Evolutionary conservation across 2,888 invertebrate genomes (phyloP).

Genomic region (Melipona beecheii): DNA sequence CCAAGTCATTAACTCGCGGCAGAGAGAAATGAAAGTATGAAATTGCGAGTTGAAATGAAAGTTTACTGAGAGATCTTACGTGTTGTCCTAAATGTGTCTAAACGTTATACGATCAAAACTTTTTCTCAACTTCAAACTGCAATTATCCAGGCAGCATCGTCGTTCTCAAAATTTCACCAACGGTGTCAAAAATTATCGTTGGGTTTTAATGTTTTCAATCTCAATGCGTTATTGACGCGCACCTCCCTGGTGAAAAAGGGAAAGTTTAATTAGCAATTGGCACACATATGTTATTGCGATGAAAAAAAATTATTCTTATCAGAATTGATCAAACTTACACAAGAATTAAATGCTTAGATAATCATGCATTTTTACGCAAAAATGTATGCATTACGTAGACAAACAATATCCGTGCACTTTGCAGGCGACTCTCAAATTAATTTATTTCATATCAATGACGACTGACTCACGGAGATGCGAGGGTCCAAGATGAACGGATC

Average conservation of each 20-base stretch:
- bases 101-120: not conserved
- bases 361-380: not conserved
- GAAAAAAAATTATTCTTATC: not conserved
- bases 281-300: not conserved
- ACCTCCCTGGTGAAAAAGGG: not conserved
- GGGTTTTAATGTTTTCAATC: no score
- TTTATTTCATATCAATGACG: slow-evolving; percentile 30
- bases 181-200: not conserved
- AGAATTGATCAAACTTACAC: not conserved
- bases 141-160: not conserved
- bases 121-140: not conserved
- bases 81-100: not conserved
- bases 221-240: not conserved
- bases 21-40: not conserved
- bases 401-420: slow-evolving; percentile 18
- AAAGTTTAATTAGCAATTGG: not conserved
- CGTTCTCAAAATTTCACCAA: not conserved
- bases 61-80: not conserved
- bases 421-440: slow-evolving; percentile 3
- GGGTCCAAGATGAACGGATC: slow-evolving; percentile 39
- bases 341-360: no score
- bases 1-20: not conserved
- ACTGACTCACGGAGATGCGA: slow-evolving; percentile 2
- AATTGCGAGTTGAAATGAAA: not conserved
- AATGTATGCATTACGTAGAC: not conserved